Evolutionary conservation across 2,113 vertebrate genomes (phyloP), one percentile per base, ranked within the genome.

Genomic region (Sceloporus tristichus): DNA sequence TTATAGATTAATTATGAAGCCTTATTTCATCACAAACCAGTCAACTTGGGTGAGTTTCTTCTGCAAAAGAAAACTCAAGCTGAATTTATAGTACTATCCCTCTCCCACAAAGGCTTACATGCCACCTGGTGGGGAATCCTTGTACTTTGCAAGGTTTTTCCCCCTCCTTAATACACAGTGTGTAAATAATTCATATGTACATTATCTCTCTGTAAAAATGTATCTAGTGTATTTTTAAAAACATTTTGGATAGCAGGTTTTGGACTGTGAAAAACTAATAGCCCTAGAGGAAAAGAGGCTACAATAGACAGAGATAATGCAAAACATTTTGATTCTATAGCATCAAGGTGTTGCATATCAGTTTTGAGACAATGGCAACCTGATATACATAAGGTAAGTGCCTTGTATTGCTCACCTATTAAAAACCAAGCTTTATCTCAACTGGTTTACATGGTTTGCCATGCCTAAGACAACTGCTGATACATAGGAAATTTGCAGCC

Each of bases 71-170:
- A 83, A 66, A 56, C 27, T 6, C 5, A 68, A 40, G 19, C 9
- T 27, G n/a, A 68, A 77, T 83, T 38, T 70, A 29, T 29, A 48
- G 8, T 25, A 11, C 16, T 16, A 18, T 65, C 56, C 48, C n/a
- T 73, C 34, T 81, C 23, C 78, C 68, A 27, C 68, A 88, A 84
- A 56, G 81, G n/a, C 27, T 88, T 77, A 88, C 74, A 70, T 78
- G 87, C 87, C 87, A 88, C 82, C 87, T 88, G 81, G 87, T 88
- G 87, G 81, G 48, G 59, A 56, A 88, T 54, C 23, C n/a, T 7
- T 56, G 80, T 70, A 88, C 48, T 88, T 84, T 77, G 13, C 23
- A 56, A 40, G 40, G 62, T 4, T 34, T 6, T 48, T 6, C 79
- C 56, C 10, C 79, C 25, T 62, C 16, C 9, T 40, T 75, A 68